phyloP scores from a whole-genome alignment of 2,888 invertebrate genomes.

The Eupithecia abbreviata region DNA sequence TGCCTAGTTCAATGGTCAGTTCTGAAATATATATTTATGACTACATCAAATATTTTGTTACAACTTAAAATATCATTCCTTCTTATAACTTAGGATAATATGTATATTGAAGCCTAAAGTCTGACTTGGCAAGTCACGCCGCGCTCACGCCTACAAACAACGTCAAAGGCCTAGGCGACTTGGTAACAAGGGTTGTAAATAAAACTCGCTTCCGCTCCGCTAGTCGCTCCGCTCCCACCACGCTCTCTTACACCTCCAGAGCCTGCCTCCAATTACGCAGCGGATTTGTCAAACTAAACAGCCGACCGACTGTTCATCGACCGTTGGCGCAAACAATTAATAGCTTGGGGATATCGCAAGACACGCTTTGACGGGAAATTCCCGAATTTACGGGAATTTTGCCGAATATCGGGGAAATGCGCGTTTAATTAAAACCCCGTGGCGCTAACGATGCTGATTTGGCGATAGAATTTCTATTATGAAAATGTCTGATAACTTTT shows the following conservation, averaged over 20 bases:
- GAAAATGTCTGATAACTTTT: slow-evolving; percentile 15
- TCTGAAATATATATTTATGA: no score
- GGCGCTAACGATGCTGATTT: slow-evolving; percentile 35
- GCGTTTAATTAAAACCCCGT: slow-evolving; percentile 34
- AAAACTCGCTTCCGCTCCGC: not conserved
- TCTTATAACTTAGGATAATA: no score
- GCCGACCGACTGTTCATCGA: slow-evolving; percentile 50
- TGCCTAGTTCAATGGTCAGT: no score
- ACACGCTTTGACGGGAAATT: slow-evolving; percentile 29
- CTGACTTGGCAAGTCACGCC: no score
- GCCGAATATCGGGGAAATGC: slow-evolving; percentile 24
- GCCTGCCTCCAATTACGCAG: slow-evolving; percentile 55
- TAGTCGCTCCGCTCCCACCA: not conserved
- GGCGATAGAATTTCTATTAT: slow-evolving; percentile 27
- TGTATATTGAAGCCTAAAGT: no score
- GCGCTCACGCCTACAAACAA: no score
- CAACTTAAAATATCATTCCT: no score
- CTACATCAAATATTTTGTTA: no score
- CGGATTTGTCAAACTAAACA: slow-evolving; percentile 65
- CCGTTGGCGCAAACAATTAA: slow-evolving; percentile 54
- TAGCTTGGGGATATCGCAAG: slow-evolving; percentile 48
- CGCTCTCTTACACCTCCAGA: slow-evolving; percentile 19
- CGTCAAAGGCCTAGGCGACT: no score
- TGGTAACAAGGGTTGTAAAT: not conserved
- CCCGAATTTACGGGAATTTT: slow-evolving; percentile 12